Conservation (phyloP, 1,140 invertebrate species). For the Cotesia typhae region DNA sequence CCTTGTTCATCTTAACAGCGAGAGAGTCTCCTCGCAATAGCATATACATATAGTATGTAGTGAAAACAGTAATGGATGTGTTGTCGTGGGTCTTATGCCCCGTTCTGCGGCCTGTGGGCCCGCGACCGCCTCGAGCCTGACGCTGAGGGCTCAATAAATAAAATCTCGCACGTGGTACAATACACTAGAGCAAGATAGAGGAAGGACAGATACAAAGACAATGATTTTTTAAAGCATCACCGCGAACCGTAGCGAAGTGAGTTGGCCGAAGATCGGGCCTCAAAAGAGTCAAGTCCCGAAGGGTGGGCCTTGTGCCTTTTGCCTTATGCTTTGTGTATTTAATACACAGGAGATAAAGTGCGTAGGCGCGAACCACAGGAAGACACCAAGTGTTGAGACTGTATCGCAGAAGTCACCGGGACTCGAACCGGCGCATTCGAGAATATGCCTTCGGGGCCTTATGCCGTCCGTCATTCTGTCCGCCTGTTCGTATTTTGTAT, state of each 20-base stretch:
- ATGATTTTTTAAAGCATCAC: slow-evolving; percentile 30
- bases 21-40: not conserved
- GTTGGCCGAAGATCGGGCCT: slow-evolving; percentile 17
- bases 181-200: slow-evolving; percentile 27
- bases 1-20: slow-evolving; percentile 22
- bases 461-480: slow-evolving; percentile 62
- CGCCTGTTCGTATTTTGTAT: slow-evolving; percentile 56
- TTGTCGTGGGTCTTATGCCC: slow-evolving; percentile 8
- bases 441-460: slow-evolving; percentile 55
- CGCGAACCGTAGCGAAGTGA: slow-evolving; percentile 35
- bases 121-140: not conserved
- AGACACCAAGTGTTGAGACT: slow-evolving; percentile 44
- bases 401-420: slow-evolving; percentile 58
- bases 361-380: slow-evolving; percentile 48
- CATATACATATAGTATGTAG: not conserved
- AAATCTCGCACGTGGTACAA: slow-evolving; percentile 38
- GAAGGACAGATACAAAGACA: slow-evolving; percentile 8
- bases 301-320: slow-evolving; percentile 6
- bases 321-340: too few species aligned
- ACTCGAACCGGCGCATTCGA: slow-evolving; percentile 34
- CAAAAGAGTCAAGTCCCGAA: slow-evolving; percentile 13
- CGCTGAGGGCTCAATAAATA: slow-evolving; percentile 43
- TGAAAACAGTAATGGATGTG: slow-evolving; percentile 26
- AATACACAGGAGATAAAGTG: slow-evolving; percentile 39
- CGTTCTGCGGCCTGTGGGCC: slow-evolving; percentile 24